Evolutionary conservation across 2,797 vertebrate species (phyloP).

Genomic region (Molossus molossus): DNA sequence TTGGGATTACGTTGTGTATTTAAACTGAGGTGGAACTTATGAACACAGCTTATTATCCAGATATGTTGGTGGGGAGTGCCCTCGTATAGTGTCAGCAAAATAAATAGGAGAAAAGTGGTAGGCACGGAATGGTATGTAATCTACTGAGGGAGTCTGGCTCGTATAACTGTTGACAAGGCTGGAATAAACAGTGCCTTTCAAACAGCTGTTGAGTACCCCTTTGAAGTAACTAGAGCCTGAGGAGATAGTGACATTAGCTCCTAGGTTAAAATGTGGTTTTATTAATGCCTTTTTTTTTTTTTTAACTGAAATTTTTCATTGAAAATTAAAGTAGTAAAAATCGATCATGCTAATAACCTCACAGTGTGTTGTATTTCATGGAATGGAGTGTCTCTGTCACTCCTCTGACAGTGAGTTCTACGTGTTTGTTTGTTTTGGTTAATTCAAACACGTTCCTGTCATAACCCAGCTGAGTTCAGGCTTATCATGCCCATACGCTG

Average conservation of each 20-base stretch:
- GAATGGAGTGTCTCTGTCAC: not conserved
- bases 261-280: conserved; percentile 50
- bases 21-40: not conserved
- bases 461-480: not conserved
- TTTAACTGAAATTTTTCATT: not conserved
- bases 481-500: not conserved
- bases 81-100: conserved; percentile 58
- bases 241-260: not conserved
- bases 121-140: not conserved
- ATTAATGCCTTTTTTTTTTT: not conserved
- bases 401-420: not conserved
- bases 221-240: not conserved
- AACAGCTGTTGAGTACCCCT: not conserved
- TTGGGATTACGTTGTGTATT: conserved; percentile 61
- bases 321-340: conserved; percentile 25
- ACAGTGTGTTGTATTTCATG: not conserved
- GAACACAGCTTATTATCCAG: not conserved
- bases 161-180: conserved; percentile 39
- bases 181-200: not conserved
- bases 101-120: conserved; percentile 50
- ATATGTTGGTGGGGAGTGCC: not conserved
- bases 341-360: not conserved
- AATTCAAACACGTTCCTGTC: not conserved
- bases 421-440: not conserved
- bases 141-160: not conserved